A percentile compares a stretch with the other conserved stretches of the same genome.
phyloP scores from a whole-genome alignment of 2,888 invertebrate species.

The Oeneis ivallda region DNA sequence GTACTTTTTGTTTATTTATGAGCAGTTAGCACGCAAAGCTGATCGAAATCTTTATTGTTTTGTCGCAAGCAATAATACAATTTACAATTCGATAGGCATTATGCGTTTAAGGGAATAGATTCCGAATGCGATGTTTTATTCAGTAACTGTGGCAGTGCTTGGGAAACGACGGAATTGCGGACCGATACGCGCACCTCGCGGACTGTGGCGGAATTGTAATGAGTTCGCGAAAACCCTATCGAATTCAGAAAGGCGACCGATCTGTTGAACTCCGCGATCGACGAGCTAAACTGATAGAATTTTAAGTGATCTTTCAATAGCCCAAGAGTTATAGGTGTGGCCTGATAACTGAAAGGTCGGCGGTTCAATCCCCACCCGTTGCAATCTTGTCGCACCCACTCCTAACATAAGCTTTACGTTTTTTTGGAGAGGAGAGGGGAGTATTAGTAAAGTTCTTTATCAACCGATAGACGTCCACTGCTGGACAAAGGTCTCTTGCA shows the following conservation, averaged over 20 bases:
- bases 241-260: conserved; percentile 9
- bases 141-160: conserved; percentile 21
- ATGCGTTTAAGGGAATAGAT: conserved; percentile 6
- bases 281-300: background rate
- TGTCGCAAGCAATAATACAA: conserved; percentile 19
- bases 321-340: too few species aligned
- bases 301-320: background rate
- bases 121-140: conserved; percentile 35
- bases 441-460: too few species aligned
- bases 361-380: too few species aligned
- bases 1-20: conserved; percentile 2
- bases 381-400: too few species aligned
- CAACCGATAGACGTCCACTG: too few species aligned
- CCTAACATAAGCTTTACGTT: too few species aligned
- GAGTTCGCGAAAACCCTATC: conserved; percentile 15
- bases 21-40: background rate
- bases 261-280: background rate
- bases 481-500: too few species aligned
- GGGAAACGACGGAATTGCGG: conserved; percentile 30
- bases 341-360: too few species aligned
- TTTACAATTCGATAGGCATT: conserved; percentile 12
- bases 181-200: conserved; percentile 31
- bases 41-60: conserved; percentile 24
- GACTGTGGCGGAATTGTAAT: conserved; percentile 10
- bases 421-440: too few species aligned